Evolutionary conservation across 2,113 vertebrate species (phyloP), one percentile per base, ranked within the genome.

Genomic region (Empidonax traillii): DNA sequence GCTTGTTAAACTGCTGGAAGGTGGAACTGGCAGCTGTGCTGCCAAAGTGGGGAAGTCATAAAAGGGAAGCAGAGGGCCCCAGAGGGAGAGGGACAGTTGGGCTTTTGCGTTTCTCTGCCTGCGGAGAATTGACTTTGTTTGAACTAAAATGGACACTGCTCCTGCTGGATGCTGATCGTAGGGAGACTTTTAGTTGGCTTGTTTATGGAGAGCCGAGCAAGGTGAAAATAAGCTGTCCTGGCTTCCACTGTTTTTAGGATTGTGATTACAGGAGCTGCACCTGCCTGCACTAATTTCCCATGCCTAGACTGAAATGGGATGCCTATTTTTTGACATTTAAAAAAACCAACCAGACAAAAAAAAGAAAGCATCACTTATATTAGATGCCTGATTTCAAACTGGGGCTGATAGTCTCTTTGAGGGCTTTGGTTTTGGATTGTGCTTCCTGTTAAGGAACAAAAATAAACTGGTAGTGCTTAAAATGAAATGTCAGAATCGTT

Each of bases 1-100:
- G 88, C 93, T 96, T 96, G 93, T 96, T 96, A 96, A 95, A 92
- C 83, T 94, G 92, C 91, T 86, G 90, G 92, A 90, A 94, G 94
- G 92, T 97, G 88, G 93, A 96, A 96, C 92, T 81, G 83, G 65
- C 83, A 95, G 93, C 92, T 93, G 76, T 49, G 94, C 88, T 81
- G 92, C 92, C 21, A 6, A 86, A 95, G 94, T 93, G 92, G 53
- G 96, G 90, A 97, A 96, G 94, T 94, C 73, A 53, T 95, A 95
- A 95, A 97, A 90, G 86, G 77, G 88, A 97, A 96, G 83, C 87
- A 1, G 49, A 96, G 88, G 72, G 83, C 72, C 93, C 79, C 59
- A 23, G 88, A 88, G 93, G 85, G 90, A 96, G 79, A 22, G 68
- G 85, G 88, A 55, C 55, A 47, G 79, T 56, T 88, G 86, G 61